Conservation (phyloP, 2,888 invertebrate species). For the Caradrina kadenii region DNA sequence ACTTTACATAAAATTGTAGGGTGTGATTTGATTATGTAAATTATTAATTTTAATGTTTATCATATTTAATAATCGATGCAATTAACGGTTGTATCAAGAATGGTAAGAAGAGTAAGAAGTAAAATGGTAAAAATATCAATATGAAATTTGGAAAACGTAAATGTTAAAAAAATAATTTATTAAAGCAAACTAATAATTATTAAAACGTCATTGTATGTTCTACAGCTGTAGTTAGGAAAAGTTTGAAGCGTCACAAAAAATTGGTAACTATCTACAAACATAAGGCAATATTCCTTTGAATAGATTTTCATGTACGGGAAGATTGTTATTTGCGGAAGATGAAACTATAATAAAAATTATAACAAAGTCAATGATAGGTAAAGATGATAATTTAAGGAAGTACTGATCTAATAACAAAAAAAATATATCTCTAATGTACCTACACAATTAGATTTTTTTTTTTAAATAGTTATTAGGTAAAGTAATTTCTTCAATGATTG, state of each 20-base stretch:
- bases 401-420: too few species aligned
- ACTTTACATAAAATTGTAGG: slow-evolving; percentile 11
- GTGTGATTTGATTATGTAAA: slow-evolving; percentile 18
- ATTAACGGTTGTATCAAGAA: background rate
- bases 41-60: background rate
- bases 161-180: background rate
- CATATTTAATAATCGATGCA: background rate
- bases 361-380: too few species aligned
- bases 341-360: too few species aligned
- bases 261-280: too few species aligned
- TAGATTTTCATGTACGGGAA: background rate
- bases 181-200: background rate
- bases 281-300: background rate
- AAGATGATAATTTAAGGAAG: too few species aligned
- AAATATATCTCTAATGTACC: too few species aligned
- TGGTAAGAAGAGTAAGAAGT: too few species aligned
- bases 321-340: too few species aligned
- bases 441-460: too few species aligned
- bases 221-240: background rate
- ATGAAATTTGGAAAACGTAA: background rate
- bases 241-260: background rate
- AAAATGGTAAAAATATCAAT: too few species aligned
- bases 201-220: background rate
- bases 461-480: background rate
- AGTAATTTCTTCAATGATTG: background rate